Evolutionary conservation across 1,140 invertebrate species (phyloP), one percentile per base, ranked within the genome.

Genomic region (Temnothorax curvispinosus): DNA sequence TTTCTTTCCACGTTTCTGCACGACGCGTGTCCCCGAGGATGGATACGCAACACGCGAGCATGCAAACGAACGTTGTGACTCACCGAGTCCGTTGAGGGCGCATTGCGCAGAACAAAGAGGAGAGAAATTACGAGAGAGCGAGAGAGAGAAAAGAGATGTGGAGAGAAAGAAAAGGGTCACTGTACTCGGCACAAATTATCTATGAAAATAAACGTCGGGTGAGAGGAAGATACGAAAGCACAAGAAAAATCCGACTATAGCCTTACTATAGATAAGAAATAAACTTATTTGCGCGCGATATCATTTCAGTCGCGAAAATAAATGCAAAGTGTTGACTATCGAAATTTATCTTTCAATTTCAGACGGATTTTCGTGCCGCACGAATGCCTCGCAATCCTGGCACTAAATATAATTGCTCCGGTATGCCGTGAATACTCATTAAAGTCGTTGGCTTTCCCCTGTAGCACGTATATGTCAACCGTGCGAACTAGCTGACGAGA

Each of bases 51-150:
- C 90, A 91, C 88, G 88, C 90, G 50, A 90, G 72, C 90, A 89
- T 78, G 81, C 77, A 87, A 90, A 81, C 84, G 69, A 82, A 60
- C 58, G n/a, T 74, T 54, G 58, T 91, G 91, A 91, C 78, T 91
- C 90, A 91, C 50, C 85, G 54, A 75, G 78, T 77, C 35, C 56
- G 58, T 47, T 60, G 60, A 75, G 74, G 80, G 78, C 44, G 71
- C 27, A 27, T 27, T 27, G 27, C 50, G 44, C 52, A 21, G 80
- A 87, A 80, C 21, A 67, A 41, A 41, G 56, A 72, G 41, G 50
- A 74, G 3, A 85, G 38, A 64, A 69, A 86, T 54, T 56, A 56
- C n/a, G 38, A 41, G 32, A 38, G 13, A 56, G 27, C 21, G 4
- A 38, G 35, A 21, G 65, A 72, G 18, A n/a, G 1, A n/a, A n/a